Evolutionary conservation across 2,113 vertebrate genomes (phyloP), one percentile per base, ranked within the genome.

Genomic region (Poeciliopsis turrubarensis): DNA sequence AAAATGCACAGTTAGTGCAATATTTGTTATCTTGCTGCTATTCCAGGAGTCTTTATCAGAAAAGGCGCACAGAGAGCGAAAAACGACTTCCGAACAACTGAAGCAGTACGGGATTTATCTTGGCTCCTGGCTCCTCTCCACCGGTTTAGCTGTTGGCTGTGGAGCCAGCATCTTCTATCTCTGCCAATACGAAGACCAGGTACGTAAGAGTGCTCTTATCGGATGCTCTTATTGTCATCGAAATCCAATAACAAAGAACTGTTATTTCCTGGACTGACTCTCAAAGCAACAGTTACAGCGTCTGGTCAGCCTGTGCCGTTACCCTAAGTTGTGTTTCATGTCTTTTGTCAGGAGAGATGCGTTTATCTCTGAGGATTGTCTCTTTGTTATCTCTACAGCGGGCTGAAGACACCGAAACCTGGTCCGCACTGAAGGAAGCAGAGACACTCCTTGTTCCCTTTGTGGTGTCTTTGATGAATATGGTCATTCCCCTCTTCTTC

Each of bases 21-120:
- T 9, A 30, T 70, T 75, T 66, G 5, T 73, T 29, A 29, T 60
- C 19, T 65, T 60, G 2, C 61, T 54, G 19, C 73, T 13, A 69
- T 63, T 86, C 10, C 86, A 99, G 98, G 98, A 99, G 91, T 93
- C 85, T 44, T 87, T 99, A 64, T 89, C 94, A 13, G 97, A 97
- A 79, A 87, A 89, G 57, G 85, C 72, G 64, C 82, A 84, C 77
- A 90, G 81, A 10, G 6, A 88, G 30, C 61, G 44, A 27, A 76
- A 94, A 22, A 89, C 95, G 0, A 0, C 69, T 10, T 75, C 22
- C 14, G 93, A 96, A 83, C 92, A 78, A 67, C 12, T 95, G 65
- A 44, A 68, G 74, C 91, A 75, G 11, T 1, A 88, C 25, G 88
- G 81, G 29, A 4, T 95, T 80, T 86, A 96, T 62, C 3, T 96